Evolutionary conservation across 2,797 vertebrate genomes (phyloP).

Genomic region (Rhadinocentrus ornatus): DNA sequence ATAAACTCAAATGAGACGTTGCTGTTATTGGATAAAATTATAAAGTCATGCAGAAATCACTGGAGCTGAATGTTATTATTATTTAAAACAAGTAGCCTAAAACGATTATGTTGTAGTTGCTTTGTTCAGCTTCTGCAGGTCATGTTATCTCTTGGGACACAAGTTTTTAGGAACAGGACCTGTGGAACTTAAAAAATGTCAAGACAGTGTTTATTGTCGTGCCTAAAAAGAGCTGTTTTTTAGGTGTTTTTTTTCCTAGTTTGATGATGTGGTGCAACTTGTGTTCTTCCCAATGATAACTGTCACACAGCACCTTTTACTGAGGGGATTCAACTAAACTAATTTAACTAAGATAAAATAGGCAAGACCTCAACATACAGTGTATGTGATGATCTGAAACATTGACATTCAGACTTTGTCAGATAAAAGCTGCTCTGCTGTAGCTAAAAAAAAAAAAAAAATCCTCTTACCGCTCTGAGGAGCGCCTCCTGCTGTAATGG

Average conservation of each 20-base stretch:
- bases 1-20: too few relatives aligned
- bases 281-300: background rate
- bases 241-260: too few relatives aligned
- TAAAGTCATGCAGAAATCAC: background rate
- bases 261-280: background rate
- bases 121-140: background rate
- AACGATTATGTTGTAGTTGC: too few relatives aligned
- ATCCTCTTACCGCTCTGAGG: constrained; percentile 26
- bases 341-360: too few relatives aligned
- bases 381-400: too few relatives aligned
- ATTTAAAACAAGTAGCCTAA: background rate
- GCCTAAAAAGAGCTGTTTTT: too few relatives aligned
- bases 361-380: background rate
- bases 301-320: background rate
- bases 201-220: too few relatives aligned
- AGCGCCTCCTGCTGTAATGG: constrained; percentile 68
- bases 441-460: too few relatives aligned
- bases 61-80: background rate
- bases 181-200: background rate
- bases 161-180: background rate
- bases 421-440: background rate
- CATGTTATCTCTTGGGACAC: background rate
- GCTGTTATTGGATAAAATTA: background rate
- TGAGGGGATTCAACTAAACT: background rate
- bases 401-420: background rate